phyloP scores from a whole-genome alignment of 2,888 invertebrate species.

The Scrobipalpa costella region DNA sequence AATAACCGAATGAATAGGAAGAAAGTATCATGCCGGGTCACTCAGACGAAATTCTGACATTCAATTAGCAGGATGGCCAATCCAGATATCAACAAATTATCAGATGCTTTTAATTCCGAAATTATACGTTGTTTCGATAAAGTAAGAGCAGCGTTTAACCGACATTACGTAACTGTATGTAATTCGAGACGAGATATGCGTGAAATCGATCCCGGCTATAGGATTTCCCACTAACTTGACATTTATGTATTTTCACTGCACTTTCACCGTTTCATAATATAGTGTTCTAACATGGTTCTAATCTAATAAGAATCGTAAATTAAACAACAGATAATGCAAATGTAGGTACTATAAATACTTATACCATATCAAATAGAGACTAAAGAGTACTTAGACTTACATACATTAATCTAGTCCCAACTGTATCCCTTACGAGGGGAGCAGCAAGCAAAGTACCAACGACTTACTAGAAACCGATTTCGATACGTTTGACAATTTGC shows the following conservation, averaged over 20 bases:
- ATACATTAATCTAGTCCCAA: too few relatives aligned
- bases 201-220: conserved; percentile 44
- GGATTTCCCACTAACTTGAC: conserved; percentile 38
- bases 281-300: not conserved
- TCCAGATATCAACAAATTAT: conserved; percentile 30
- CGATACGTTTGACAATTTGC: too few relatives aligned
- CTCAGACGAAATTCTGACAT: conserved; percentile 37
- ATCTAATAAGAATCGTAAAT: not conserved
- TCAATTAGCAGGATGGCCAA: conserved; percentile 46
- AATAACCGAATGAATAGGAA: conserved; percentile 11
- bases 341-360: too few relatives aligned
- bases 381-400: too few relatives aligned
- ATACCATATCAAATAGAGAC: too few relatives aligned
- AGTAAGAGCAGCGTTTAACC: conserved; percentile 37
- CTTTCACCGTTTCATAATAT: conserved; percentile 34
- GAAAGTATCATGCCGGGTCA: conserved; percentile 33
- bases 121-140: conserved; percentile 34
- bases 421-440: too few relatives aligned
- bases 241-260: conserved; percentile 39
- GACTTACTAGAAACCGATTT: too few relatives aligned
- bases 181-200: conserved; percentile 39
- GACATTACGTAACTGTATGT: conserved; percentile 29
- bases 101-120: conserved; percentile 1
- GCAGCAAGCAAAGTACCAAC: too few relatives aligned
- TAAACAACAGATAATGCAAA: not conserved